Base-by-base conservation (phyloP, 2,888 invertebrate species). In the Nomada ferruginata region DNA sequence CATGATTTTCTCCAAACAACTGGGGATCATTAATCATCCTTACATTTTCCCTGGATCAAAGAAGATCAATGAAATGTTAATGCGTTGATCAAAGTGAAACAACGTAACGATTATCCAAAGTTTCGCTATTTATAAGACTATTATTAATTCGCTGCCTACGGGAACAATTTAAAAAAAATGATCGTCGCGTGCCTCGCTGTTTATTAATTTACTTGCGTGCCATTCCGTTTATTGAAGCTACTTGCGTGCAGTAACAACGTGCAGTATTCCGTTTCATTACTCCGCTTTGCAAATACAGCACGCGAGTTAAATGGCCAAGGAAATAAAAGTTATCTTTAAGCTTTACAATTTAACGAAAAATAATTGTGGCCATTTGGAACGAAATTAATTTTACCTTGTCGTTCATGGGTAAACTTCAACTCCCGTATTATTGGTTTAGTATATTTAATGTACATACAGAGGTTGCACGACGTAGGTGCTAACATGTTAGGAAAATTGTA, bases 151-250 rank as follows among this genome's bases (percentile, higher is more conserved):
- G 42, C 20, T 61, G 44, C 18, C 63, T 74, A 59, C 10, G 36
- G 57, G 44, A 29, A 60, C 52, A 76, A 59, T 74, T 79, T 57
- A 11, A 60, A 79, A 79, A 18, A 10, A 18, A 18, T 18, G 29
- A n/a, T 0, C 29, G 26, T 77, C 60, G 72, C 77, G 77, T 77
- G 77, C 29, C 44, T 42, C 47, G 59, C 29, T 15, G 29, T 69
- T 78, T 73, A 78, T 73, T 78, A 78, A 78, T 66, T 78, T 79
- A 52, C 61, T 52, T 55, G 53, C 69, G 69, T 68, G 73, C 26
- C 52, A 42, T 55, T 66, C 36, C 61, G 47, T 78, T 73, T 61
- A 64, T 42, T 11, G 44, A 73, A 63, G 52, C 74, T 65, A 65
- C 57, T 73, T 42, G 69, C 68, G 60, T 73, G 73, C 59, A 50